phyloP scores from a whole-genome alignment of 2,888 invertebrate genomes.

The Ochropleura leucogaster region DNA sequence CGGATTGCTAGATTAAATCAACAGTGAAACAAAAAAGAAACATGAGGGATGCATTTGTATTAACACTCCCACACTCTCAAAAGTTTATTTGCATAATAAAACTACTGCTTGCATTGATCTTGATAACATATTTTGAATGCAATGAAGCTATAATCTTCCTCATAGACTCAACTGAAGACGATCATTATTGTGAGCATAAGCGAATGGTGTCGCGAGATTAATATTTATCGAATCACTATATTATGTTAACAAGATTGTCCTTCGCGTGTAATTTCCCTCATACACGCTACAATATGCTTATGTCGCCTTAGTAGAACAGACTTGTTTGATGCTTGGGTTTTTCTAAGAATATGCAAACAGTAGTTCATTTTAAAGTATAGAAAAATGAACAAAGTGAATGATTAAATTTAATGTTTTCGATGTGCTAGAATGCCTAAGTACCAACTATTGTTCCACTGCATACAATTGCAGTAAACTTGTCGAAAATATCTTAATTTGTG shows the following conservation, averaged over 20 bases:
- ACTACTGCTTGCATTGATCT: background rate
- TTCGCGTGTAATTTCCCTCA: constrained; percentile 45
- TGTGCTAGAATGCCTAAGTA: constrained; percentile 3
- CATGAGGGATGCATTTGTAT: background rate
- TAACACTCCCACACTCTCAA: background rate
- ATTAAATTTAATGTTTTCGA: background rate
- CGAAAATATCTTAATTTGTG: constrained; percentile 50
- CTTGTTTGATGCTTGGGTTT: background rate
- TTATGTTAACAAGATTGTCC: constrained; percentile 45
- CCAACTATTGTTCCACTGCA: constrained; percentile 11
- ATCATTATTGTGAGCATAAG: constrained; percentile 46
- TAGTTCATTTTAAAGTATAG: background rate
- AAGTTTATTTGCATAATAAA: background rate
- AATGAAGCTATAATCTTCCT: constrained; percentile 30
- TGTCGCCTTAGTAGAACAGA: constrained; percentile 4
- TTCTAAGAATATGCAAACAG: background rate
- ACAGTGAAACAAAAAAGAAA: background rate
- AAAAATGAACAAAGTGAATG: background rate
- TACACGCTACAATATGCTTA: constrained; percentile 1
- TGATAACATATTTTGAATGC: constrained; percentile 20
- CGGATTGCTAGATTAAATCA: background rate
- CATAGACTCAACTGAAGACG: constrained; percentile 28
- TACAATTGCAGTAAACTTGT: constrained; percentile 22
- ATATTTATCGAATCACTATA: constrained; percentile 62
- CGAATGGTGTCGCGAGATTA: constrained; percentile 44